A percentile compares a stretch with the other conserved stretches of the same genome.
These are phyloP conservation scores for Calliphora vomitoria DNA, from an alignment of 2,888 invertebrate species.

Conservation along the genomic window DNA sequence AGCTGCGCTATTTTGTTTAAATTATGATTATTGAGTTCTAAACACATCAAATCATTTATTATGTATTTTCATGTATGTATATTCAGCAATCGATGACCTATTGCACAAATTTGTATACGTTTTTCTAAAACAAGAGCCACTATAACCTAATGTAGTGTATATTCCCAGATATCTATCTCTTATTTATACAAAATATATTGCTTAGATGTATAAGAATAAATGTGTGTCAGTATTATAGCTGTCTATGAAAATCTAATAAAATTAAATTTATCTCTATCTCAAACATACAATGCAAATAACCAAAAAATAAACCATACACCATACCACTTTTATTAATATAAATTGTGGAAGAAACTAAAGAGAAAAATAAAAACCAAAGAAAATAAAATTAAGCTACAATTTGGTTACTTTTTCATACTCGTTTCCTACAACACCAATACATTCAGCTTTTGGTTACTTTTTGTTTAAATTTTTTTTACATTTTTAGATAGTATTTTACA, in stretches of 20 bases:
- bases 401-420: neutral
- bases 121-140: too few species aligned
- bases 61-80: neutral
- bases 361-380: neutral
- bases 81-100: too few species aligned
- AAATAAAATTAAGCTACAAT: neutral
- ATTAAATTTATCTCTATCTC: slow-evolving; percentile 41
- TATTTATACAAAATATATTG: neutral
- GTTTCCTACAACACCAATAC: too few species aligned
- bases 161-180: neutral
- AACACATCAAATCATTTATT: too few species aligned
- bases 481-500: slow-evolving; percentile 56
- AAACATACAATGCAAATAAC: neutral
- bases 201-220: neutral
- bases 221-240: neutral
- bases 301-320: slow-evolving; percentile 14
- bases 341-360: neutral
- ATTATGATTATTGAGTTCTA: too few species aligned
- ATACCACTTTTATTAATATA: slow-evolving; percentile 11
- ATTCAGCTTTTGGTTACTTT: neutral
- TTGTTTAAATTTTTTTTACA: neutral
- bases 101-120: too few species aligned
- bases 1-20: too few species aligned
- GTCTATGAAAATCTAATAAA: slow-evolving; percentile 64
- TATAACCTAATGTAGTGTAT: neutral